Percentiles rank a stretch among this genome's conserved stretches.
These are phyloP conservation scores for Aramus guarauna DNA, from an alignment of 2,113 vertebrate genomes.

Conservation along the genomic window DNA sequence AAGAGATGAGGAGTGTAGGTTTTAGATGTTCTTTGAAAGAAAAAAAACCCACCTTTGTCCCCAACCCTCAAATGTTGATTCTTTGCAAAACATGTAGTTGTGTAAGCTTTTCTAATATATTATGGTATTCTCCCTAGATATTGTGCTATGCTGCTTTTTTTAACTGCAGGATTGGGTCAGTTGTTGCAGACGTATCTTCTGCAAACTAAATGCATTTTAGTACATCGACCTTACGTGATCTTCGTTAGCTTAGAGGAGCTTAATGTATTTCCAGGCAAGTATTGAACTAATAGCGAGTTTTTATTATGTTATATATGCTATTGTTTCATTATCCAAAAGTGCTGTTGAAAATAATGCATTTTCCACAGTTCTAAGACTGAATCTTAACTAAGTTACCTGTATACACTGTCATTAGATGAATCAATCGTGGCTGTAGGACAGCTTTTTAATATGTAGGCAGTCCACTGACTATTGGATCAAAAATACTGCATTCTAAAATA, in stretches of 20 bases:
- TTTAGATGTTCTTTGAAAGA: neutral
- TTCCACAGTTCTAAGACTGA: neutral
- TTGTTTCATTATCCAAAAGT: neutral
- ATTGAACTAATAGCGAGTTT: neutral
- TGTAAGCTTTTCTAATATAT: neutral
- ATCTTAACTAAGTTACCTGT: neutral
- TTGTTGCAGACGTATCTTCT: conserved; percentile 53
- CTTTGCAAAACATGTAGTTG: neutral
- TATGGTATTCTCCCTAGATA: conserved; percentile 62
- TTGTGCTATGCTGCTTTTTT: conserved; percentile 71
- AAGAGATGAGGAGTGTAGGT: rapidly evolving
- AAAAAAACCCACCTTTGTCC: neutral
- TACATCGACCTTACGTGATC: conserved; percentile 56
- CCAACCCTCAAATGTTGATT: neutral
- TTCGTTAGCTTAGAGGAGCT: conserved; percentile 61
- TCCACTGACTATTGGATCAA: neutral
- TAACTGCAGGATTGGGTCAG: conserved; percentile 76
- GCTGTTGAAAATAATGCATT: neutral
- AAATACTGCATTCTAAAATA: neutral
- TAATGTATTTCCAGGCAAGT: conserved; percentile 74
- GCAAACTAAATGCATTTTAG: neutral
- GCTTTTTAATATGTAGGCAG: neutral
- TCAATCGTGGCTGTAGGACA: neutral
- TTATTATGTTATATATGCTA: neutral
- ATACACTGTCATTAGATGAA: neutral